Evolutionary conservation across 2,797 vertebrate species (phyloP).

Genomic region (Smutsia temminckii): DNA sequence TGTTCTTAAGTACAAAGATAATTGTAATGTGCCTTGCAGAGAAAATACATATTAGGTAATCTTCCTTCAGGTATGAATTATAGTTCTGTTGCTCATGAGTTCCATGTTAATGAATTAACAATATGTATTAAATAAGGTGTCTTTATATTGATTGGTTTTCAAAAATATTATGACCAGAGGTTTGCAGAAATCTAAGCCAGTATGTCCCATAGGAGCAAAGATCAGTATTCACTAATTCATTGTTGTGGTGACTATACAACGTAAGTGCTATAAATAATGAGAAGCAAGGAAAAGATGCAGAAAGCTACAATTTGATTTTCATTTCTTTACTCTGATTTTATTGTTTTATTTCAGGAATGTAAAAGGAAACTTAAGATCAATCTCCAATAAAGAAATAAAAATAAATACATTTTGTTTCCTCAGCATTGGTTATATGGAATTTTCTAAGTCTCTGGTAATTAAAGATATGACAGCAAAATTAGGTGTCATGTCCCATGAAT

Average conservation of each 20-base stretch:
- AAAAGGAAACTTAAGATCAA: conserved; percentile 5
- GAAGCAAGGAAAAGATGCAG: background rate
- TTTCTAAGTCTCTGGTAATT: conserved; percentile 2
- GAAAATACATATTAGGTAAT: background rate
- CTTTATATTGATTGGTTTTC: background rate
- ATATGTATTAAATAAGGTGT: background rate
- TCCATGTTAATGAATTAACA: background rate
- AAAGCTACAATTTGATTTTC: background rate
- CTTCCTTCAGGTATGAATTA: background rate
- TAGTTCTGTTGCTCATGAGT: background rate
- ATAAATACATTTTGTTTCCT: conserved; percentile 12
- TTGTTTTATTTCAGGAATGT: background rate
- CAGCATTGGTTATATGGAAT: background rate
- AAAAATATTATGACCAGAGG: background rate
- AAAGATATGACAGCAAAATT: background rate
- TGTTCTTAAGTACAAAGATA: background rate
- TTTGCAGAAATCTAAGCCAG: background rate
- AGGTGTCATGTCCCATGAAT: background rate
- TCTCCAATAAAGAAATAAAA: background rate
- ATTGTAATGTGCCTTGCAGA: background rate
- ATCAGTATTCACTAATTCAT: background rate
- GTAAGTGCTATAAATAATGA: background rate
- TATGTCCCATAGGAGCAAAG: background rate
- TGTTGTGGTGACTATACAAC: background rate
- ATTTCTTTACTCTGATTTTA: conserved; percentile 25